Conservation (phyloP, 2,797 vertebrate species). For the Phyllotis vaccarum region DNA sequence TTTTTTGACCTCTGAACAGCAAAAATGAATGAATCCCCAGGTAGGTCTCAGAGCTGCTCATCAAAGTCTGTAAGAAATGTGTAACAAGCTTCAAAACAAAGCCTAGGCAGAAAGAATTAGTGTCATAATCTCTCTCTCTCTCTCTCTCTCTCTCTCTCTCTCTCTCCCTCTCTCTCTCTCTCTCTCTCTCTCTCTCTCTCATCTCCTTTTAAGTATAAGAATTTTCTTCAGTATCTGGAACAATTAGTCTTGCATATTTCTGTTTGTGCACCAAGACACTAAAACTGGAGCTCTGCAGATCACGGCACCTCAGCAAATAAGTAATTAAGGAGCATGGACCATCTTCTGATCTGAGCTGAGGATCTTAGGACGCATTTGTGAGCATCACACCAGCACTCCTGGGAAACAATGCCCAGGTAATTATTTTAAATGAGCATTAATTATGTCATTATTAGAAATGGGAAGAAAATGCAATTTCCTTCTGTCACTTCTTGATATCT, state of each 20-base stretch:
- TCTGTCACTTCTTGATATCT: constrained; percentile 94
- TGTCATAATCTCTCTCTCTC: background rate
- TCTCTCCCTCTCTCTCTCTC: background rate
- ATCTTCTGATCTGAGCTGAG: background rate
- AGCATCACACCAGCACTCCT: constrained; percentile 49
- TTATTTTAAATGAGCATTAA: constrained; percentile 87
- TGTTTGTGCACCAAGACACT: constrained; percentile 58
- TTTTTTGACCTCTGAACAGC: background rate
- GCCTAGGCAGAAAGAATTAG: background rate
- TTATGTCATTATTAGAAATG: constrained; percentile 89
- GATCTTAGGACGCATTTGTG: constrained; percentile 59
- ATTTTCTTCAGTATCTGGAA: constrained; percentile 8
- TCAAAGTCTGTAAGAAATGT: background rate
- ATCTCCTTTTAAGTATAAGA: background rate
- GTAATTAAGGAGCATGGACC: constrained; percentile 72
- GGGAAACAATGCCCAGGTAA: constrained; percentile 80
- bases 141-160: background rate
- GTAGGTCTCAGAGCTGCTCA: background rate
- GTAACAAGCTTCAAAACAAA: background rate
- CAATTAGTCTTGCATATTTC: constrained; percentile 32
- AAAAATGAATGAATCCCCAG: background rate
- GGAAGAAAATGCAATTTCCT: constrained; percentile 91
- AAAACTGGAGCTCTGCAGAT: constrained; percentile 47
- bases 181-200: background rate
- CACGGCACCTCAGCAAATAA: constrained; percentile 57